Evolutionary conservation across 1,140 invertebrate species (phyloP).

Genomic region (Tribolium madens): DNA sequence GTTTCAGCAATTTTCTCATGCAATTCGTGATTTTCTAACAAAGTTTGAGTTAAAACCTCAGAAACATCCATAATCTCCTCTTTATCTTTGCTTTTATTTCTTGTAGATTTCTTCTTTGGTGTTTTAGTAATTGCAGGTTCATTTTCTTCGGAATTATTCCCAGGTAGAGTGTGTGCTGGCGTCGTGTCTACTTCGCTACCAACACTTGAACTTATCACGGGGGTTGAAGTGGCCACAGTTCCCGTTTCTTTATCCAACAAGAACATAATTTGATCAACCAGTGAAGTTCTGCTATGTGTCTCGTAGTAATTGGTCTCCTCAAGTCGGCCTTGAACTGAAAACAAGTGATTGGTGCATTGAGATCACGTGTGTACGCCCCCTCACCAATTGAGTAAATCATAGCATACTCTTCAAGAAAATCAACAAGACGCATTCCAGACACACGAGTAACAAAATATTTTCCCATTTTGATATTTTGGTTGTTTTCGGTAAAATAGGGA

Average conservation of each 20-base stretch:
- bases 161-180: background rate
- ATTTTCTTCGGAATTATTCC: background rate
- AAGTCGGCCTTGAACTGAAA: constrained; percentile 31
- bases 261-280: constrained; percentile 13
- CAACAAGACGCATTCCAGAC: constrained; percentile 5
- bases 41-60: constrained; percentile 52
- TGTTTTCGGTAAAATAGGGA: background rate
- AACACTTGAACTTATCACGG: background rate
- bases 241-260: background rate
- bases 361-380: background rate
- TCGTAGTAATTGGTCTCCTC: constrained; percentile 27
- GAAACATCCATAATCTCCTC: constrained; percentile 13
- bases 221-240: background rate
- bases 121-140: background rate
- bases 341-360: background rate
- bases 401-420: constrained; percentile 18
- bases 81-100: background rate
- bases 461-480: constrained; percentile 10
- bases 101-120: constrained; percentile 9
- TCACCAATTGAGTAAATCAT: constrained; percentile 16
- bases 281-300: background rate
- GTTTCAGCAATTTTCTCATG: constrained; percentile 57
- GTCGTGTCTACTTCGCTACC: constrained; percentile 16
- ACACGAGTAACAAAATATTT: constrained; percentile 24
- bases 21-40: constrained; percentile 55